Evolutionary conservation across 1,140 invertebrate genomes (phyloP), one percentile per base, ranked within the genome.

Genomic region (Temnothorax longispinosus): DNA sequence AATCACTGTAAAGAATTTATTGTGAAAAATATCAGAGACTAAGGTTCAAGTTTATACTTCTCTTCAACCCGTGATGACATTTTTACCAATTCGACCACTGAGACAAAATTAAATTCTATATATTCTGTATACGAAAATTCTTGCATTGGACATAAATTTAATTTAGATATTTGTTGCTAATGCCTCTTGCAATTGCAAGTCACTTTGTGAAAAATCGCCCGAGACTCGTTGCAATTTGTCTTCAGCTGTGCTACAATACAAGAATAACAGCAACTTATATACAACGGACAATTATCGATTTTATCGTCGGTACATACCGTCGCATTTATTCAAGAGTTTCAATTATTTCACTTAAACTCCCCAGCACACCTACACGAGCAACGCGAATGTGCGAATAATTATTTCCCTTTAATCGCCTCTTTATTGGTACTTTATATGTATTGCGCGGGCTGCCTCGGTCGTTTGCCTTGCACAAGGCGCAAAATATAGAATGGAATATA

Each of bases 401-500:
- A 38, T 80, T 80, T 38, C 60, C 15, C 41, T 41, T 47, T 78
- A 80, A 67, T 67, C 62, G 77, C n/a, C 27, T 60, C 13, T 74
- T 74, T 74, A 84, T 82, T 72, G 38, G n/a, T 74, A 50, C 18
- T 50, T 84, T 35, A 27, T 75, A 27, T 60, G 54, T 82, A 58
- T 82, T n/a, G 50, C 44, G 38, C 27, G 41, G 47, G 41, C 32
- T 75, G 13, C 44, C 32, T 38, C 27, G 41, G 38, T 15, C 50
- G n/a, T 82, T 72, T 35, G 35, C 44, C 38, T 60, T 21, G 41
- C 69, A 47, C 47, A 47, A 74, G 54, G 13, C 13, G 11, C 27
- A 11, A 75, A 84, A 32, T 69, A 69, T 47, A 47, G 27, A 47
- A 72, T 74, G 18, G n/a, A 35, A 56, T 60, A 35, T n/a, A 65